Conservation (phyloP, 2,113 vertebrate genomes). For the Channa maculata region DNA sequence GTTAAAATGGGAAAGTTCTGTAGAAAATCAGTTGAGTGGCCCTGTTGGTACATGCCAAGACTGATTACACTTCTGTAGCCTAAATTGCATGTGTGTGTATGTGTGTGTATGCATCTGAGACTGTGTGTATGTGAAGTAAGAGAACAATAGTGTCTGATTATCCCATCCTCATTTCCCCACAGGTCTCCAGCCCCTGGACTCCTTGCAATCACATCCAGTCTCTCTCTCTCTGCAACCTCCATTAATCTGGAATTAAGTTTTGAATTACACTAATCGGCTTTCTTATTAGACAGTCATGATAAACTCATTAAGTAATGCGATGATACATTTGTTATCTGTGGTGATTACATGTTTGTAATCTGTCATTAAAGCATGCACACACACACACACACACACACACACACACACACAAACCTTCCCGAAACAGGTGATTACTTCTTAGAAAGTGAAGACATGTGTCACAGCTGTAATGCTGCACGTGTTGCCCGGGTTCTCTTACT, state of each 20-base stretch:
- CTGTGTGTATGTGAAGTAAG: background rate
- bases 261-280: constrained; percentile 57
- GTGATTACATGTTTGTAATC: constrained; percentile 38
- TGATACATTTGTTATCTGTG: constrained; percentile 13
- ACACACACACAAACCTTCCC: too few relatives aligned
- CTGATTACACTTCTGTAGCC: constrained; percentile 48
- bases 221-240: constrained; percentile 19
- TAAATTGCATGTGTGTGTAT: constrained; percentile 19
- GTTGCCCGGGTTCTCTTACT: too few relatives aligned
- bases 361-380: background rate
- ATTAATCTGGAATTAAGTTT: constrained; percentile 56
- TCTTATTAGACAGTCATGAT: constrained; percentile 34
- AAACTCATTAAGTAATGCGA: constrained; percentile 31
- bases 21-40: constrained; percentile 28
- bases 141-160: constrained; percentile 71
- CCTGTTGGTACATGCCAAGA: constrained; percentile 12
- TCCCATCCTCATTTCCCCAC: constrained; percentile 34
- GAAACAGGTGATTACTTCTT: too few relatives aligned
- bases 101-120: constrained; percentile 3
- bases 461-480: too few relatives aligned
- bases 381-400: background rate
- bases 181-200: constrained; percentile 36
- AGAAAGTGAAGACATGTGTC: too few relatives aligned
- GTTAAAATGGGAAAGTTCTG: background rate
- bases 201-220: constrained; percentile 41